A percentile compares a stretch with the other conserved stretches of the same genome.
phyloP scores from a whole-genome alignment of 2,113 vertebrate genomes.

The Siphamia tubifer region DNA sequence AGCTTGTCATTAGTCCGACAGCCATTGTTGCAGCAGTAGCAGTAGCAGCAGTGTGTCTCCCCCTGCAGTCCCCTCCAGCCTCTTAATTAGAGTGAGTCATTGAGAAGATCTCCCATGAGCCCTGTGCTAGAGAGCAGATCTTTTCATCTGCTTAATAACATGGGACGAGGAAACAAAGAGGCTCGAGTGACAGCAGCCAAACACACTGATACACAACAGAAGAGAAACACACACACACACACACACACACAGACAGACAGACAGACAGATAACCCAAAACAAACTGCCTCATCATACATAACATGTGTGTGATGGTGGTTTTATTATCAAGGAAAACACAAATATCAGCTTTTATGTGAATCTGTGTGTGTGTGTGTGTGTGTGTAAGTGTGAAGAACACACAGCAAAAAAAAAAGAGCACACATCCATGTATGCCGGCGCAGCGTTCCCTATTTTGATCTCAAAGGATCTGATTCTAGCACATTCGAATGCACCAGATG shows the following conservation, averaged over 20 bases:
- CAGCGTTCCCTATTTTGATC: neutral
- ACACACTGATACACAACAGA: slow-evolving; percentile 2
- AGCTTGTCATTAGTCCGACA: slow-evolving; percentile 17
- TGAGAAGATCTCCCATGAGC: slow-evolving; percentile 59
- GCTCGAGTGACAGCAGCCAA: slow-evolving; percentile 48
- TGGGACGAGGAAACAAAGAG: slow-evolving; percentile 28
- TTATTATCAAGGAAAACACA: neutral
- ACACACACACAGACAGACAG: slow-evolving; percentile 11
- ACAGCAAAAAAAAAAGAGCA: neutral
- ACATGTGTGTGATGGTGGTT: too few relatives aligned
- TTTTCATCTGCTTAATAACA: slow-evolving; percentile 65
- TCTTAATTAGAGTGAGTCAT: slow-evolving; percentile 70
- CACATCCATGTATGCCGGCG: neutral
- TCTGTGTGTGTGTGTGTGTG: neutral
- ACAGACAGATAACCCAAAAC: neutral
- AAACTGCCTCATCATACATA: too few relatives aligned
- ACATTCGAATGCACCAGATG: neutral
- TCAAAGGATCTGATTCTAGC: neutral
- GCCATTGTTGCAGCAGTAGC: neutral
- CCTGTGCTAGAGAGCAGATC: slow-evolving; percentile 48
- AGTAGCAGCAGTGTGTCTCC: slow-evolving; percentile 25
- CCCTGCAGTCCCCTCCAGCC: slow-evolving; percentile 36
- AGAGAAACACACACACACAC: neutral
- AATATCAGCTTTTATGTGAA: neutral
- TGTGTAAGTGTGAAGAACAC: neutral